Evolutionary conservation across 1,140 invertebrate genomes (phyloP).

Genomic region (Hycleus cichorii): DNA sequence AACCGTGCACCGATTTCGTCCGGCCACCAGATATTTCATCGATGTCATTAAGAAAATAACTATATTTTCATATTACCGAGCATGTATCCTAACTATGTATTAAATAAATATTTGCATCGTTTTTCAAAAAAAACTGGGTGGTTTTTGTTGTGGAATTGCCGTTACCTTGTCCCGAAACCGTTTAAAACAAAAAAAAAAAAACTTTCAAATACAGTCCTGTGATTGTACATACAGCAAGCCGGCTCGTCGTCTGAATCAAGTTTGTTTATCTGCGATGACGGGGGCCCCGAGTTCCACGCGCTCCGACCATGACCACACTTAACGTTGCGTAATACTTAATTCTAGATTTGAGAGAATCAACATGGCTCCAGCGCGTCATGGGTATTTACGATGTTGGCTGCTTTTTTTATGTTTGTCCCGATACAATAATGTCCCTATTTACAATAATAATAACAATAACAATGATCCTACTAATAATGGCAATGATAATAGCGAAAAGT

Average conservation of each 20-base stretch:
- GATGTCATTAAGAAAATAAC: slow-evolving; percentile 34
- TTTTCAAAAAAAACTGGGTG: slow-evolving; percentile 20
- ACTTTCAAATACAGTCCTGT: no score
- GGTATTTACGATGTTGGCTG: slow-evolving; percentile 19
- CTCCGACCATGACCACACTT: slow-evolving; percentile 30
- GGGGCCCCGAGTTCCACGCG: slow-evolving; percentile 21
- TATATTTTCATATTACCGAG: slow-evolving; percentile 43
- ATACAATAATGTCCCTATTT: not conserved
- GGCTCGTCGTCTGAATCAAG: not conserved
- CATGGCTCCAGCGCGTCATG: slow-evolving; percentile 20
- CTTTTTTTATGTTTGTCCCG: not conserved
- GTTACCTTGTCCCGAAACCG: no score
- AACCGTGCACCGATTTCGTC: slow-evolving; percentile 20
- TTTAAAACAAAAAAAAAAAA: no score
- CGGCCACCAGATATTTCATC: slow-evolving; percentile 18
- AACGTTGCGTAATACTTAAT: slow-evolving; percentile 32
- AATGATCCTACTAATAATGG: no score
- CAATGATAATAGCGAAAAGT: no score
- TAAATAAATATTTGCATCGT: slow-evolving; percentile 42
- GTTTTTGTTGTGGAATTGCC: no score
- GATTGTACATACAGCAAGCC: no score
- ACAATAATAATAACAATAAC: no score
- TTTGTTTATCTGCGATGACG: slow-evolving; percentile 15
- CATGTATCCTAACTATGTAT: slow-evolving; percentile 42
- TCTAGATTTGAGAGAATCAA: slow-evolving; percentile 29